These are phyloP conservation scores for Nomada goodeniana DNA, from an alignment of 2,888 invertebrate genomes.

Conservation along the genomic window DNA sequence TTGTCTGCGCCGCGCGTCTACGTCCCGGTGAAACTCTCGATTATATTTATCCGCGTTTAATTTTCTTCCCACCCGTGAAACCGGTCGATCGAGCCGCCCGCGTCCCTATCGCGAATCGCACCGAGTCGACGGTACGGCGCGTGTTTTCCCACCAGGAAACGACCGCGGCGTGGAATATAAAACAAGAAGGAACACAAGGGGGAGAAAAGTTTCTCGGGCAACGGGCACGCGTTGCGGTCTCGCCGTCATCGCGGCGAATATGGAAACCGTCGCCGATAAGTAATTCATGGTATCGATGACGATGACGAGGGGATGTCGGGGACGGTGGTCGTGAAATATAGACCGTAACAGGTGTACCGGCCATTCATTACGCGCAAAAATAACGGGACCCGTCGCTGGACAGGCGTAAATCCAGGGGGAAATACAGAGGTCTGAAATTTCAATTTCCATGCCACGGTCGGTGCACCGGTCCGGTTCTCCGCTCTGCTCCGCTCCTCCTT, in stretches of 20 bases:
- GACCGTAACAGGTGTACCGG: conserved; percentile 52
- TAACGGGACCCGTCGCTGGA: conserved; percentile 36
- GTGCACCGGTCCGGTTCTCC: background rate
- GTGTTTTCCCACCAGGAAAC: conserved; percentile 21
- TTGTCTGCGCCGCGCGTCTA: background rate
- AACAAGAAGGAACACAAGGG: conserved; percentile 26
- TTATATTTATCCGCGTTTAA: conserved; percentile 28
- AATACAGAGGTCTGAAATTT: conserved; percentile 43
- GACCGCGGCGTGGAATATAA: conserved; percentile 19
- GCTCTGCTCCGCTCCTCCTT: background rate
- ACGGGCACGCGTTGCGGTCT: conserved; percentile 31
- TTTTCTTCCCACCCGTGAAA: background rate
- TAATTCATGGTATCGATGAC: conserved; percentile 70
- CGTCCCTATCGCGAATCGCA: conserved; percentile 11
- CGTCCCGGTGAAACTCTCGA: conserved; percentile 8
- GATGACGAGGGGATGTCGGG: conserved; percentile 68
- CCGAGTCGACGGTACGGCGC: conserved; percentile 6
- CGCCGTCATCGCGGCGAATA: conserved; percentile 50
- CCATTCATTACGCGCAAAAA: conserved; percentile 67
- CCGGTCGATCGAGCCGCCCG: background rate
- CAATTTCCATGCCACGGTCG: conserved; percentile 12
- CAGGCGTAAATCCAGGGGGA: conserved; percentile 19
- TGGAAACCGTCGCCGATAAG: conserved; percentile 62
- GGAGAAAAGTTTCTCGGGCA: conserved; percentile 33
- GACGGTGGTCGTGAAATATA: conserved; percentile 64